These are phyloP conservation scores for Nicator chloris DNA, from an alignment of 2,113 vertebrate genomes.

Conservation along the genomic window DNA sequence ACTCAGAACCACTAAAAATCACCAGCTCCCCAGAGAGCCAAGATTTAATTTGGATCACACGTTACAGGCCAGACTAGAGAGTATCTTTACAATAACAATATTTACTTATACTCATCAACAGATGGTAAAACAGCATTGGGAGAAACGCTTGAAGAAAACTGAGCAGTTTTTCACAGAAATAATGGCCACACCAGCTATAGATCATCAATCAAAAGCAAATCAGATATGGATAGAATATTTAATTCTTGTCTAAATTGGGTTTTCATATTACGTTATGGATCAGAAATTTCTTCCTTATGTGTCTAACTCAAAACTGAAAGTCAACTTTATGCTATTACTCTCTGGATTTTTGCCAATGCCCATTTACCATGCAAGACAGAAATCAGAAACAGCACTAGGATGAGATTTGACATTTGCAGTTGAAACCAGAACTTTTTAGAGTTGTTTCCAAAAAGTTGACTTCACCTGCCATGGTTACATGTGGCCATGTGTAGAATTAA, in stretches of 20 bases:
- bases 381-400: not conserved
- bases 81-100: conserved; percentile 41
- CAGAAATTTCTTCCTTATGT: not conserved
- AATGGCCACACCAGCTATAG: not conserved
- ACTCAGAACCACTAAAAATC: conserved; percentile 42
- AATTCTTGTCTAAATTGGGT: not conserved
- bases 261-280: not conserved
- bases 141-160: not conserved
- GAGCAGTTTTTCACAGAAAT: not conserved
- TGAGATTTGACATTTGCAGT: not conserved
- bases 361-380: not conserved
- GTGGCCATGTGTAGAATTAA: not conserved
- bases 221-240: not conserved
- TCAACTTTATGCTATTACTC: not conserved
- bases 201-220: not conserved
- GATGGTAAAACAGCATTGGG: conserved; percentile 10
- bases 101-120: conserved; percentile 33
- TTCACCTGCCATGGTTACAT: not conserved
- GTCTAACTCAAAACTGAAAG: not conserved
- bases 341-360: not conserved
- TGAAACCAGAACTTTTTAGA: not conserved
- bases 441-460: not conserved
- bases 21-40: not conserved
- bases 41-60: conserved; percentile 38
- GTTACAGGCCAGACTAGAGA: not conserved